Conservation (phyloP, 2,797 vertebrate species). For the Cephalopachus bancanus region DNA sequence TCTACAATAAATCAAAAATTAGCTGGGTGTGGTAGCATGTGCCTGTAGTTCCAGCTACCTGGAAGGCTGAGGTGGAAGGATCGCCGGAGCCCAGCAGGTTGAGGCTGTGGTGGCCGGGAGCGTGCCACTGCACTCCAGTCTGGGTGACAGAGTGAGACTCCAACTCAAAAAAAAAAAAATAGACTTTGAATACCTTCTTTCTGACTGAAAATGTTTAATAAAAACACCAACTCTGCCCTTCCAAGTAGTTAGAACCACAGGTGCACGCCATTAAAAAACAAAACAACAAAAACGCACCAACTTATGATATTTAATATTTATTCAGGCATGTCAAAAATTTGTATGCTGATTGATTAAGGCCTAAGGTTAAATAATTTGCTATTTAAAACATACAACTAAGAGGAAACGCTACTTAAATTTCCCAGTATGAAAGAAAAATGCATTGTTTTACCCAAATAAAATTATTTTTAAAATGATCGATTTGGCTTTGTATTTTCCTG, state of each 20-base stretch:
- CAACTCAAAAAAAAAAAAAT: no score
- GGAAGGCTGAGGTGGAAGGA: no score
- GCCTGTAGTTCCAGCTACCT: no score
- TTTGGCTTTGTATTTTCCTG: constrained; percentile 38
- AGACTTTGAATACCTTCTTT: constrained; percentile 29
- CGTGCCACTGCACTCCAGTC: no score
- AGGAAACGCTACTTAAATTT: constrained; percentile 46
- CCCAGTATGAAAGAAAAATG: constrained; percentile 19
- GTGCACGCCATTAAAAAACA: no score
- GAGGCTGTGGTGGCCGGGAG: no score
- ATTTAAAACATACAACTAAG: constrained; percentile 64
- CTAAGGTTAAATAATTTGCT: constrained; percentile 67
- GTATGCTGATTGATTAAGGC: constrained; percentile 35
- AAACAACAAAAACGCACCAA: background rate
- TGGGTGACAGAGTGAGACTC: no score
- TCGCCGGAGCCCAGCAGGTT: no score
- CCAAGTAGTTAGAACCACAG: no score
- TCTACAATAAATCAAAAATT: no score
- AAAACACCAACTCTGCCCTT: background rate
- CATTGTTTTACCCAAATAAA: constrained; percentile 45
- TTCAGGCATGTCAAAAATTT: constrained; percentile 65
- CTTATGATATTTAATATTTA: constrained; percentile 67
- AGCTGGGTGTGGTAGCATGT: no score
- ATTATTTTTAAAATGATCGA: constrained; percentile 48
- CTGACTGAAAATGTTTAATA: constrained; percentile 54